phyloP scores from a whole-genome alignment of 2,113 vertebrate species.

The Dasyprocta punctata region DNA sequence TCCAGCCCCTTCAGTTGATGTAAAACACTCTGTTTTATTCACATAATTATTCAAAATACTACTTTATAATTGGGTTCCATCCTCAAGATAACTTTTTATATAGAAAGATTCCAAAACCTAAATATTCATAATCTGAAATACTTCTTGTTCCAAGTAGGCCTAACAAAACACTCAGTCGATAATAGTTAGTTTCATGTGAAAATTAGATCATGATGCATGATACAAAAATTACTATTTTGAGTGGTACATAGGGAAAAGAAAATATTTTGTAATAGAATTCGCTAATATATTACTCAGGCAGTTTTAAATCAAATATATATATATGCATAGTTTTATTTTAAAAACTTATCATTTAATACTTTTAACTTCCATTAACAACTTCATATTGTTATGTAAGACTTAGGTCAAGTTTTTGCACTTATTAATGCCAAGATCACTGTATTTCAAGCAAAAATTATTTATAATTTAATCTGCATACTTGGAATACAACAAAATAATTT shows the following conservation, averaged over 20 bases:
- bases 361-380: not conserved
- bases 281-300: not conserved
- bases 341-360: not conserved
- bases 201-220: not conserved
- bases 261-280: not conserved
- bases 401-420: not conserved
- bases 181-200: not conserved
- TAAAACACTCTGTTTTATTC: not conserved
- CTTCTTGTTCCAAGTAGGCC: accelerated
- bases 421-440: not conserved
- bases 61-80: not conserved
- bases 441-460: not conserved
- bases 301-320: not conserved
- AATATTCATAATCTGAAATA: not conserved
- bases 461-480: not conserved
- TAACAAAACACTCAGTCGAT: not conserved
- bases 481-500: not conserved
- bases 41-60: not conserved
- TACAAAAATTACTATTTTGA: not conserved
- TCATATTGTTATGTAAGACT: not conserved
- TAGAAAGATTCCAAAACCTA: not conserved
- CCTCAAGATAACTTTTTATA: not conserved
- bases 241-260: not conserved
- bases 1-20: not conserved
- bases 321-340: too few species aligned